Evolutionary conservation across 30 jellyfish, hydroid and myxozoan genomes (phyloP), one percentile per base, ranked within the genome.

Genomic region (Sanderia malayensis): DNA sequence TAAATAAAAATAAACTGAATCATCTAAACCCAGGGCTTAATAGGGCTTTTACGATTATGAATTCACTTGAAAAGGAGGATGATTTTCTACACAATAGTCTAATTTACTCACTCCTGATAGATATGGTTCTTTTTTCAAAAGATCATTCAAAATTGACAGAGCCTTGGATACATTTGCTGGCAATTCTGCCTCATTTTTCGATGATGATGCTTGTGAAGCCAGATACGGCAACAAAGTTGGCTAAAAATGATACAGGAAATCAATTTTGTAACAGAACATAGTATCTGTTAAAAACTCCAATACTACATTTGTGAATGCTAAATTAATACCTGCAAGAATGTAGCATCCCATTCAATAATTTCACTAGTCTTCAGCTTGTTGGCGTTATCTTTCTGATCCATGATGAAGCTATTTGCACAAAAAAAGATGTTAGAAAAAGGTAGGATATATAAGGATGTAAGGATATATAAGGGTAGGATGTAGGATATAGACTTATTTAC

Each of bases 261-360:
- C 52, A n/a, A n/a, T n/a, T n/a, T n/a, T n/a, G n/a, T n/a, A n/a
- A n/a, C n/a, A n/a, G n/a, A n/a, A n/a, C n/a, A n/a, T n/a, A n/a
- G n/a, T n/a, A n/a, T n/a, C n/a, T n/a, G n/a, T n/a, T 13, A 37
- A 37, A 37, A 37, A 37, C 52, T 37, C 52, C 6, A 37, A 37
- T 37, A 6, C 52, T 37, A 37, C 13, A 4, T 37, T 37, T 37
- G 13, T 37, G 52, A 37, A n/a, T n/a, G 52, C 64, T 4, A 15
- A 15, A 32, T n/a, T 8, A 2, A 7, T 34, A 87, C 96, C 88
- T 72, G 88, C 61, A 87, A 59, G n/a, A 46, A 77, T 1, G 80
- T 32, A 0, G 94, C 76, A 55, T 80, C 96, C 96, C 96, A 87
- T 72, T 87, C 94, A 46, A 80, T 71, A 3, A 80, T n/a, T 59